phyloP scores from a whole-genome alignment of 2,797 vertebrate species.

The Cyclopterus lumpus region DNA sequence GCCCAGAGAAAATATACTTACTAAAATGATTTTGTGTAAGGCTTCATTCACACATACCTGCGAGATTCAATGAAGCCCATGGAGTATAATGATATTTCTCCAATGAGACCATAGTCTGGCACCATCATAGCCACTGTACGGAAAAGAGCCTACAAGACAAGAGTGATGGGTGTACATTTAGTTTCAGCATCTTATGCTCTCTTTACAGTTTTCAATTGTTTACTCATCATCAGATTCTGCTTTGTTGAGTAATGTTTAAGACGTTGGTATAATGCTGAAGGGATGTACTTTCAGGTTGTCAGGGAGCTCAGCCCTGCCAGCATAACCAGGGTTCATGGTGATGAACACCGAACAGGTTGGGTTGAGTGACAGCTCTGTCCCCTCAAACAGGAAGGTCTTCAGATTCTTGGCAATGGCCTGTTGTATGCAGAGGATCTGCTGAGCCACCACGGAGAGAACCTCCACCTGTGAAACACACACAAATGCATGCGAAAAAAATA shows the following conservation, averaged over 20 bases:
- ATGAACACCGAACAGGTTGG: slow-evolving; percentile 95
- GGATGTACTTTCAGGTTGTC: slow-evolving; percentile 93
- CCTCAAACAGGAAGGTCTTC: slow-evolving; percentile 91
- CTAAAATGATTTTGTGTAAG: neutral
- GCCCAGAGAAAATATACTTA: neutral
- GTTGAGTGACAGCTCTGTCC: slow-evolving; percentile 92
- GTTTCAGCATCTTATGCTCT: neutral
- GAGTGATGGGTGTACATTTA: neutral
- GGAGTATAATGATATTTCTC: slow-evolving; percentile 95
- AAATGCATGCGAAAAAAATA: neutral
- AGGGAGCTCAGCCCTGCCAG: slow-evolving; percentile 92
- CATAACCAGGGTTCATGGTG: slow-evolving; percentile 98
- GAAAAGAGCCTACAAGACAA: slow-evolving; percentile 88
- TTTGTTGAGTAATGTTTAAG: neutral
- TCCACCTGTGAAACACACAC: slow-evolving; percentile 85
- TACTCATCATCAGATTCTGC: neutral
- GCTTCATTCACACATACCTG: slow-evolving; percentile 80
- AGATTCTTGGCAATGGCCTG: slow-evolving; percentile 90
- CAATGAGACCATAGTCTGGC: slow-evolving; percentile 94
- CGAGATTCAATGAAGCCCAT: slow-evolving; percentile 96
- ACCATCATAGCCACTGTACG: slow-evolving; percentile 98
- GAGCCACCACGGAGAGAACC: slow-evolving; percentile 95
- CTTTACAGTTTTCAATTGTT: neutral
- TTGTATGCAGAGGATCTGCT: slow-evolving; percentile 95
- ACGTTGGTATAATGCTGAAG: neutral